Evolutionary conservation across 2,797 vertebrate genomes (phyloP).

Genomic region (Sphenodon punctatus): DNA sequence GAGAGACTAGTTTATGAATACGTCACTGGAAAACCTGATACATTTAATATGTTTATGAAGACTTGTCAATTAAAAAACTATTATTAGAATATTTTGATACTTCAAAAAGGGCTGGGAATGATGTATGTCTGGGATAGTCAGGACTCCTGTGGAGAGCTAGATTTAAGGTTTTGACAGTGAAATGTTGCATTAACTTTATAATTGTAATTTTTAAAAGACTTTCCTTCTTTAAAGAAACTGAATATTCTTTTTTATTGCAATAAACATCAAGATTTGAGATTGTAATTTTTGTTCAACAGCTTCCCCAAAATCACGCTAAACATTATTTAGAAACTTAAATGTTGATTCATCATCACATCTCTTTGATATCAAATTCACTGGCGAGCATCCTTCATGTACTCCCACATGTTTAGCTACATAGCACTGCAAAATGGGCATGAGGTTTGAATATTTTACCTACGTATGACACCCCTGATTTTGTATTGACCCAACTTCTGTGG

Average conservation of each 20-base stretch:
- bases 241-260: constrained; percentile 5
- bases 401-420: neutral
- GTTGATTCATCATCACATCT: neutral
- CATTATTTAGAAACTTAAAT: neutral
- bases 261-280: constrained; percentile 8
- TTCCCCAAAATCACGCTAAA: neutral
- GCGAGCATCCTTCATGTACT: neutral
- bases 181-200: constrained; percentile 27
- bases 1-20: constrained; percentile 20
- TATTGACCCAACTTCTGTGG: too few species aligned
- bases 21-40: constrained; percentile 32
- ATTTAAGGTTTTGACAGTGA: constrained; percentile 40
- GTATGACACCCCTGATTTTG: too few species aligned
- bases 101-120: constrained; percentile 44
- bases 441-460: constrained; percentile 28
- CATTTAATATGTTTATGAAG: constrained; percentile 52
- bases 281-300: neutral
- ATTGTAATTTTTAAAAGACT: constrained; percentile 20
- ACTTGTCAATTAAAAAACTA: constrained; percentile 17
- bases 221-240: constrained; percentile 18
- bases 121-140: constrained; percentile 39
- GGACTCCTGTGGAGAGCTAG: constrained; percentile 8
- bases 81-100: constrained; percentile 11
- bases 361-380: neutral
- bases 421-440: constrained; percentile 2